Percentiles rank a stretch among this genome's conserved stretches.
Conservation (phyloP, 2,888 invertebrate genomes). For the Yponomeuta malinellus region DNA sequence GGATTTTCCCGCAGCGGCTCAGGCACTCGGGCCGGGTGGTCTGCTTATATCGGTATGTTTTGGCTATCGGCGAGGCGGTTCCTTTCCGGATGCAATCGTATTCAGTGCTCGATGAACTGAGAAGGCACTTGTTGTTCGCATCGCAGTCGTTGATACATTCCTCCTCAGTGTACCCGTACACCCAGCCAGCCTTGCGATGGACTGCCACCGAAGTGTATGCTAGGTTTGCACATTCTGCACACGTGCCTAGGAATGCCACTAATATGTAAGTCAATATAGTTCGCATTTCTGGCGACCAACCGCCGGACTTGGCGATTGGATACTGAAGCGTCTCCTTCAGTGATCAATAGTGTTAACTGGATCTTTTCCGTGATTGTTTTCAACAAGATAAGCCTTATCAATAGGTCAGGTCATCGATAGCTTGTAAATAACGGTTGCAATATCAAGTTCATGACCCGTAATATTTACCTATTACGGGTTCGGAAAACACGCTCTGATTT, state of each 20-base stretch:
- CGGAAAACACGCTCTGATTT: too few species aligned
- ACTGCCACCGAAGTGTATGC: background rate
- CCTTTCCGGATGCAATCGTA: background rate
- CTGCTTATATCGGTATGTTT: background rate
- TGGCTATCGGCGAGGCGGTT: background rate
- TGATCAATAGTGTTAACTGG: too few species aligned
- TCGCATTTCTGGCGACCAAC: background rate
- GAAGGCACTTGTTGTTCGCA: background rate
- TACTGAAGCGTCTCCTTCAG: background rate
- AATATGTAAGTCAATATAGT: background rate
- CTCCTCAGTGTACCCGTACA: background rate
- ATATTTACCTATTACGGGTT: too few species aligned
- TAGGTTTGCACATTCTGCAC: background rate
- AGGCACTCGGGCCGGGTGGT: background rate
- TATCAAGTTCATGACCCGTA: too few species aligned
- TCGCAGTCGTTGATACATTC: background rate
- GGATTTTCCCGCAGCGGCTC: background rate
- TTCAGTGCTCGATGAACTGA: background rate
- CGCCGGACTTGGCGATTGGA: background rate
- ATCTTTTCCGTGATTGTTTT: too few species aligned
- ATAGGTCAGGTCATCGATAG: too few species aligned
- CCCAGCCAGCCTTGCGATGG: background rate
- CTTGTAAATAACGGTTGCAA: too few species aligned
- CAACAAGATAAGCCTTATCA: too few species aligned
- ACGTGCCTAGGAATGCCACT: background rate